Evolutionary conservation across 30 jellyfish, hydroid and myxozoan genomes (phyloP).

Genomic region (Chironex yamaguchii): DNA sequence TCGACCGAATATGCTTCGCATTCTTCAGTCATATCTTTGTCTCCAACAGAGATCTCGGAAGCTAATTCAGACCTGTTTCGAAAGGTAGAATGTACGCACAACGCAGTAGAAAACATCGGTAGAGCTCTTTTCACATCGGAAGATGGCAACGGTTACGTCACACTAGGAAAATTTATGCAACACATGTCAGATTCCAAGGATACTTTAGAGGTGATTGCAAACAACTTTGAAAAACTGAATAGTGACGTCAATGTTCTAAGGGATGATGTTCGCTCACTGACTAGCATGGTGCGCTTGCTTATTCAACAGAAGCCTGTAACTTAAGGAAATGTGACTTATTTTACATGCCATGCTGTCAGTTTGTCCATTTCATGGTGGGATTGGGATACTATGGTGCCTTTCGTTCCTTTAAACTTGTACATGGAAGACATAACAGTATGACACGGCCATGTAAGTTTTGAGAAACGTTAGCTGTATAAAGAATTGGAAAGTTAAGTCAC

Average conservation of each 20-base stretch:
- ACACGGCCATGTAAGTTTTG: too few relatives aligned
- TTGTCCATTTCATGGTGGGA: too few relatives aligned
- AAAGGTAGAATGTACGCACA: conserved; percentile 9
- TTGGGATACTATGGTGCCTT: too few relatives aligned
- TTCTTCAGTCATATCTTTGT: background rate
- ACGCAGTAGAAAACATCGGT: conserved; percentile 33
- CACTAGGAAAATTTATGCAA: conserved; percentile 29
- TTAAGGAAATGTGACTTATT: too few relatives aligned
- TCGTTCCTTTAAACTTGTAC: too few relatives aligned
- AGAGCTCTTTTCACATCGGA: conserved; percentile 9
- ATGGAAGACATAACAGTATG: too few relatives aligned
- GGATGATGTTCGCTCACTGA: conserved; percentile 48
- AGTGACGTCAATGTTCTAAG: conserved; percentile 54
- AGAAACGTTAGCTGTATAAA: too few relatives aligned
- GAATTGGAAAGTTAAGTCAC: too few relatives aligned
- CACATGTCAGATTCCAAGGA: conserved; percentile 56
- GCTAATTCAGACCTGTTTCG: conserved; percentile 24
- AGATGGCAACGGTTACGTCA: conserved; percentile 18
- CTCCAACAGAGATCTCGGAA: conserved; percentile 13
- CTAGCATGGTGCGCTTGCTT: conserved; percentile 52
- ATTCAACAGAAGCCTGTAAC: conserved; percentile 34
- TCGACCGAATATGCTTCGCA: background rate
- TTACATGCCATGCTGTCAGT: too few relatives aligned
- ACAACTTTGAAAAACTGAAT: conserved; percentile 36
- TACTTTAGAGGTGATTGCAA: conserved; percentile 11